These are phyloP conservation scores for Rhyacophila evoluta DNA, from an alignment of 2,888 invertebrate species.

Conservation along the genomic window DNA sequence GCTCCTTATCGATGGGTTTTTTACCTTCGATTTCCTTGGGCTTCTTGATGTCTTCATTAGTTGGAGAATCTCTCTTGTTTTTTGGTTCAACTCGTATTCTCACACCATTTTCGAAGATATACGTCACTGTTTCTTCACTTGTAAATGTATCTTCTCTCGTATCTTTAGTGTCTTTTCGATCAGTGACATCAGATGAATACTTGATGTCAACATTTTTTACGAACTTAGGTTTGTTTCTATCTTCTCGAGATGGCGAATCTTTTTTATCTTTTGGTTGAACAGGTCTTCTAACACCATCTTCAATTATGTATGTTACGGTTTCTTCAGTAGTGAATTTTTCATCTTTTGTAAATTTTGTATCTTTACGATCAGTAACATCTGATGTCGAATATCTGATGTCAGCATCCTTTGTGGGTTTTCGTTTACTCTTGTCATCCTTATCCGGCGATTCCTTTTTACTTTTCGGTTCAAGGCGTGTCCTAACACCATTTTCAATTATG, in stretches of 20 bases:
- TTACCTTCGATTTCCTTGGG: conserved; percentile 26
- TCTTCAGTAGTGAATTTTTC: background rate
- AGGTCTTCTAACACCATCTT: conserved; percentile 33
- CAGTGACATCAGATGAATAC: background rate
- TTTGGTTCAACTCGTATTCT: conserved; percentile 33
- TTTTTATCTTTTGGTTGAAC: conserved; percentile 20
- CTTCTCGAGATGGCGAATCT: conserved; percentile 5
- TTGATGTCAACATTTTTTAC: conserved; percentile 10
- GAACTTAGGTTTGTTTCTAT: conserved; percentile 16
- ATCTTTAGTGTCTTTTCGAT: background rate
- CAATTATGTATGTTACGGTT: conserved; percentile 29
- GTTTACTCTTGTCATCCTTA: background rate
- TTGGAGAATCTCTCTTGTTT: background rate
- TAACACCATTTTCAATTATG: background rate
- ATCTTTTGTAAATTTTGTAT: background rate
- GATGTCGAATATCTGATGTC: background rate
- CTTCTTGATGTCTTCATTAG: background rate
- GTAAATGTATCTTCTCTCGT: background rate
- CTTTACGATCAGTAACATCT: background rate
- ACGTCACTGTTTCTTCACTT: background rate
- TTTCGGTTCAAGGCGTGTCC: background rate
- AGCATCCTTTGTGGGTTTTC: background rate
- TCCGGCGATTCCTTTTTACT: background rate
- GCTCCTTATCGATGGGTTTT: conserved; percentile 22
- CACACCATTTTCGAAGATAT: conserved; percentile 35